A percentile compares a stretch with the other conserved stretches of the same genome.
Evolutionary conservation across 2,113 vertebrate genomes (phyloP).

Genomic region (Copsychus sechellarum): DNA sequence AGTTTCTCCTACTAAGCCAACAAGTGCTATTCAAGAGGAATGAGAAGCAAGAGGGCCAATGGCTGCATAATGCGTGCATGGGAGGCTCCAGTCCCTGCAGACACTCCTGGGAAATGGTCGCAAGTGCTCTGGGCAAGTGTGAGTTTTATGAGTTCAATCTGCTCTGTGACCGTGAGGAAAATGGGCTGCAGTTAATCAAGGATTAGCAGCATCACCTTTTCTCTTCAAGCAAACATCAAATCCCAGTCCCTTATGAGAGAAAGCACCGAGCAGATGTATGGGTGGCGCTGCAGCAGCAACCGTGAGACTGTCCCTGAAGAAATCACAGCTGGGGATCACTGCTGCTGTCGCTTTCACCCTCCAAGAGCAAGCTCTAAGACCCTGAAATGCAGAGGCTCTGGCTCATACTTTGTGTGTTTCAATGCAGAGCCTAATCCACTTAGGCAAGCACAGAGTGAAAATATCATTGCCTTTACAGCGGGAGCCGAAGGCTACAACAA

Average conservation of each 20-base stretch:
- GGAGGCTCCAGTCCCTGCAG: neutral
- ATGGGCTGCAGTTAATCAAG: neutral
- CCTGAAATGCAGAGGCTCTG: neutral
- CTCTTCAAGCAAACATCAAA: neutral
- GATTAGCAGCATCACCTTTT: neutral
- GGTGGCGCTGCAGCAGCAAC: neutral
- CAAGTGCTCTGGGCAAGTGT: neutral
- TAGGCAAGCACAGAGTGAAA: conserved; percentile 46
- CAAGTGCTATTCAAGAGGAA: neutral
- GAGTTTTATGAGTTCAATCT: neutral
- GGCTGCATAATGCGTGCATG: accelerated
- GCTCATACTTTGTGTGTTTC: neutral
- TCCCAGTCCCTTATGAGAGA: neutral
- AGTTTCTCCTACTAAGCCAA: neutral
- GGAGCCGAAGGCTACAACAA: conserved; percentile 44
- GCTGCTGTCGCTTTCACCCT: neutral
- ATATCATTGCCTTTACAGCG: conserved; percentile 18
- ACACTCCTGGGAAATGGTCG: neutral
- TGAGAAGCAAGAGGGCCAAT: neutral
- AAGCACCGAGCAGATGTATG: neutral
- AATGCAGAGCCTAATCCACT: conserved; percentile 52
- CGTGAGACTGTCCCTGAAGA: neutral
- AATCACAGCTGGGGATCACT: neutral
- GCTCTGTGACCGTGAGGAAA: neutral
- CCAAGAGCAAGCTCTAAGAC: neutral